Percentiles rank a stretch among this genome's conserved stretches.
Conservation (phyloP, 2,797 vertebrate genomes). For the Hippocampus kuda region DNA sequence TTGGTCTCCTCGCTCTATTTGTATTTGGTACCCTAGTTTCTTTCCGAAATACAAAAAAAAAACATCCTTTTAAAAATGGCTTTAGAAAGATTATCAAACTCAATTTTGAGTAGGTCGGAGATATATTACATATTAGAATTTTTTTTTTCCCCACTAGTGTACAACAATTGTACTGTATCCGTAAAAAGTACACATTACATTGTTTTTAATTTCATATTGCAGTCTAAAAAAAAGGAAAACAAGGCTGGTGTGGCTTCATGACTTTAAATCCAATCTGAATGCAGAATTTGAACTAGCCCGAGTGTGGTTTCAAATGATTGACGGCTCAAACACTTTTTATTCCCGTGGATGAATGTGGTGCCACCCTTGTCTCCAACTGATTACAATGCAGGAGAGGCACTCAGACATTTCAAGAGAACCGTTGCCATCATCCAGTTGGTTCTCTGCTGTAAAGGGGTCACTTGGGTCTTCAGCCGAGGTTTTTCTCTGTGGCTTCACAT, state of each 20-base stretch:
- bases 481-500: not conserved
- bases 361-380: not conserved
- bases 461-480: not conserved
- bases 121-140: too few species aligned
- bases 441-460: not conserved
- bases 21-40: too few species aligned
- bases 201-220: not conserved
- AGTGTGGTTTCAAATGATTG: not conserved
- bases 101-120: too few species aligned
- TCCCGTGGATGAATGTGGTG: not conserved
- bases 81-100: too few species aligned
- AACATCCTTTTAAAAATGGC: too few species aligned
- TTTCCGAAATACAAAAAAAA: too few species aligned
- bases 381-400: not conserved
- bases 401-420: conserved; percentile 4
- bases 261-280: not conserved
- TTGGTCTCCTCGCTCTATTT: too few species aligned
- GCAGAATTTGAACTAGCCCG: not conserved
- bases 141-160: too few species aligned
- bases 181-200: too few species aligned
- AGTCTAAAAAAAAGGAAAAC: not conserved
- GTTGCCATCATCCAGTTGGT: not conserved
- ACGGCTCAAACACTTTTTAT: not conserved
- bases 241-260: not conserved
- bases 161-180: too few species aligned